Percentiles rank a stretch among this genome's conserved stretches.
phyloP scores from a whole-genome alignment of 2,113 vertebrate species.

The Corynorhinus townsendii region DNA sequence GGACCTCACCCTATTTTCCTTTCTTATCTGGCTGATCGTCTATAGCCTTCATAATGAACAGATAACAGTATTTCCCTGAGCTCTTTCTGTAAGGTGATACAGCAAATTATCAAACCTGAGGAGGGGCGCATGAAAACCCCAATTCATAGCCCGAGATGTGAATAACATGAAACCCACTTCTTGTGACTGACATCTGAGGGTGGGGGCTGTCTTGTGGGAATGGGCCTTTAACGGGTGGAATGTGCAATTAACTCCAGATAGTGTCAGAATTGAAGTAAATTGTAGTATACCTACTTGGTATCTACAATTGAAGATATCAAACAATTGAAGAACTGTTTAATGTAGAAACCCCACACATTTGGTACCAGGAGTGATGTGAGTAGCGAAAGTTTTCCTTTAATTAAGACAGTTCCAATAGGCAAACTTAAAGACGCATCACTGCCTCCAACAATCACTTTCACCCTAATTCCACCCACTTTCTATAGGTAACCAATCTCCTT shows the following conservation, averaged over 20 bases:
- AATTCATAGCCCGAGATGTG: not conserved
- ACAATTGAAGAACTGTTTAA: not conserved
- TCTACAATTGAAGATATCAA: no score
- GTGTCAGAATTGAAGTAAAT: not conserved
- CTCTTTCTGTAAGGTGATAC: not conserved
- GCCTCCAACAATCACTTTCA: not conserved
- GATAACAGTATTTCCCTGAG: not conserved
- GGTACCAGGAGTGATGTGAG: not conserved
- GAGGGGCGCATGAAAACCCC: not conserved
- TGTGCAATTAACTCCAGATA: not conserved
- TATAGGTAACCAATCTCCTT: not conserved
- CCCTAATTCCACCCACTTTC: not conserved
- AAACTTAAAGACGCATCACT: not conserved
- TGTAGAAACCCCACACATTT: not conserved
- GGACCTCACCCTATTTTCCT: not conserved
- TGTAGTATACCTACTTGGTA: not conserved
- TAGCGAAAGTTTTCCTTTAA: not conserved
- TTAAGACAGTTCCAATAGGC: not conserved
- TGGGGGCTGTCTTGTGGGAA: not conserved
- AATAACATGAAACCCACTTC: not conserved
- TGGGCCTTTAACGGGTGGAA: not conserved
- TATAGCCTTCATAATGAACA: not conserved
- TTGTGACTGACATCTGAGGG: not conserved
- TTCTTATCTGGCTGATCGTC: not conserved
- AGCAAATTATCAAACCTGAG: not conserved